Evolutionary conservation across 2,888 invertebrate genomes (phyloP), one percentile per base, ranked within the genome.

Genomic region (Gasteruption jaculator): DNA sequence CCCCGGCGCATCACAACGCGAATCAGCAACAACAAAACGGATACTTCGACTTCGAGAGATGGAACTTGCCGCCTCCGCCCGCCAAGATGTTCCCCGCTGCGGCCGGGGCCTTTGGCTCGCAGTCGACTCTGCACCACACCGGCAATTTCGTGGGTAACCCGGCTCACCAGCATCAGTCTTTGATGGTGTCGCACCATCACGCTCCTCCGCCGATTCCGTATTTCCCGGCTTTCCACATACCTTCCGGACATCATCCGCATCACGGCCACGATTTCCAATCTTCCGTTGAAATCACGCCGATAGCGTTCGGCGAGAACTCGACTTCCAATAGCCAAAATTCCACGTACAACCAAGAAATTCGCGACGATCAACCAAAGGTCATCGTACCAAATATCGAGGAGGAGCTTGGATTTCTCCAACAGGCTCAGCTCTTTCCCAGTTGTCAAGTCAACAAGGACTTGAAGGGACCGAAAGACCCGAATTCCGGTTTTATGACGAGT

Each of bases 321-420:
- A 20, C 43, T 14, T 20, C 41, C 4, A 56, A 50, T 36, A n/a
- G n/a, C n/a, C 56, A 56, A 35, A 52, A 46, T 43, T 27, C 48
- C 10, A 54, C 44, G 36, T 63, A 54, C 26, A 52, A 42, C 37
- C 60, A 57, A 35, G 61, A 63, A 53, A 45, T 72, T 56, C 65
- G 79, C 71, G 80, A 80, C 54, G 84, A 83, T 69, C 82, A 83
- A 72, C 85, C 85, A 55, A 88, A 88, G 77, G 88, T 89, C 60
- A 86, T 89, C 61, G 88, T 89, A 63, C 89, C 89, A 58, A 87
- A 89, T 74, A 88, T 90, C 70, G 89, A 89, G 73, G 88, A 90
- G 74, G 90, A 90, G 74, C 76, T 90, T 64, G 85, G 85, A 71
- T 88, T 87, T 74, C 76, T 89, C 53, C 72, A 65, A 53, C 73